Percentiles rank a stretch among this genome's conserved stretches.
phyloP scores from a whole-genome alignment of 2,888 invertebrate species.

The Embidobia sp. region DNA sequence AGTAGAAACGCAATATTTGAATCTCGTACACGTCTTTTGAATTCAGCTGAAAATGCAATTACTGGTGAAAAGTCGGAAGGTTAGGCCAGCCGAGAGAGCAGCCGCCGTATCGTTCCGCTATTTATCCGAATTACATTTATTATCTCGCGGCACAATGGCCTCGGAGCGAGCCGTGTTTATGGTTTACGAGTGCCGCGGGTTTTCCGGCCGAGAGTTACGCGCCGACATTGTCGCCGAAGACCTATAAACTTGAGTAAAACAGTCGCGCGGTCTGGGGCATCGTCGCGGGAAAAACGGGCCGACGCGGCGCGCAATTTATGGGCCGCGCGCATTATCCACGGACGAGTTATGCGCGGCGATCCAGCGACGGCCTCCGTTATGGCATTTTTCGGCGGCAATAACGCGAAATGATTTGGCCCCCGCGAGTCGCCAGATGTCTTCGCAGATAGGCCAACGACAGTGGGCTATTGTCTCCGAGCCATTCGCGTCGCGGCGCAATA shows the following conservation, averaged over 20 bases:
- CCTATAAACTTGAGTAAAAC: slow-evolving; percentile 56
- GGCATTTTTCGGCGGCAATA: slow-evolving; percentile 44
- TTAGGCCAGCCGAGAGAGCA: slow-evolving; percentile 21
- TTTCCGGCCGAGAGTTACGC: slow-evolving; percentile 55
- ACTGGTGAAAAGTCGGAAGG: neutral
- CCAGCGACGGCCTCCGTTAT: slow-evolving; percentile 14
- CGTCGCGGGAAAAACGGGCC: slow-evolving; percentile 41
- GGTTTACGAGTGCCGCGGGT: slow-evolving; percentile 62
- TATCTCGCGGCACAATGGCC: slow-evolving; percentile 58
- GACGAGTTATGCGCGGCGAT: slow-evolving; percentile 25
- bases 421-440: slow-evolving; percentile 42
- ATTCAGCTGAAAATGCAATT: too few relatives aligned
- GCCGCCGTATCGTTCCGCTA: slow-evolving; percentile 60
- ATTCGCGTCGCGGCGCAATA: slow-evolving; percentile 46
- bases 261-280: slow-evolving; percentile 28
- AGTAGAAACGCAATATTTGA: too few relatives aligned
- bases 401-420: slow-evolving; percentile 41
- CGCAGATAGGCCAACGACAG: slow-evolving; percentile 33
- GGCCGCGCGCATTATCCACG: slow-evolving; percentile 37
- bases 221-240: slow-evolving; percentile 59
- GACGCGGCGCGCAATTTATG: slow-evolving; percentile 44
- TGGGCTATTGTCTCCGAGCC: slow-evolving; percentile 45
- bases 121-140: slow-evolving; percentile 67
- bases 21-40: too few relatives aligned
- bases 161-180: slow-evolving; percentile 56